Evolutionary conservation across 2,113 vertebrate species (phyloP), one percentile per base, ranked within the genome.

Genomic region (Maylandia zebra): DNA sequence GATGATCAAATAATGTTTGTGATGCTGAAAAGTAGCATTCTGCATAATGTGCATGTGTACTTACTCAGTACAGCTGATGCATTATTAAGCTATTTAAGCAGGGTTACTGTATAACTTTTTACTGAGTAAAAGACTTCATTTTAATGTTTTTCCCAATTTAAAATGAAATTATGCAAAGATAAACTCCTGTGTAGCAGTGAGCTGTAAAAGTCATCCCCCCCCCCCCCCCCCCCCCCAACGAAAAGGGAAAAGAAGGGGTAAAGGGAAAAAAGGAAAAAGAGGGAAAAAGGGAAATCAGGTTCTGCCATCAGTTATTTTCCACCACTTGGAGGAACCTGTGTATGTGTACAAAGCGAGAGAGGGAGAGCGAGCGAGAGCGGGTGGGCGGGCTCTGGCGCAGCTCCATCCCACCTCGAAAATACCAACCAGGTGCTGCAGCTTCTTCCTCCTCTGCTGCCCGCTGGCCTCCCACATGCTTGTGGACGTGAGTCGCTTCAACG

Each of bases 401-500:
- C 69, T 79, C 85, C 93, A 88, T 88, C 92, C 94, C 92, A 91
- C 86, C 82, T 91, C 88, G 84, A 83, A 94, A 94, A 92, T 87
- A 93, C 93, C 93, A 94, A 92, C 95, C 95, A 96, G 96, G 95
- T 96, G 93, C 90, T 89, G 76, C 88, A 24, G 88, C 87, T 91
- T 83, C 79, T 83, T 88, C 84, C 64, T 85, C 61, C 45, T 16
- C 76, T 10, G 50, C 61, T 41, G 55, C n/a, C 6, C 87, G 1
- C 71, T 76, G 32, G 61, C 10, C 61, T 66, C 61, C 61, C 32
- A 36, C 61, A 36, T 66, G 32, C 61, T 66, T 66, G 6, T 64
- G 59, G 59, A 64, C 59, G 59, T 36, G 10, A n/a, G 32, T 36
- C 32, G 61, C n/a, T 16, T 8, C 12, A 14, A 9, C 66, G 38